Evolutionary conservation across 2,113 vertebrate species (phyloP).

Genomic region (Synchiropus splendidus): DNA sequence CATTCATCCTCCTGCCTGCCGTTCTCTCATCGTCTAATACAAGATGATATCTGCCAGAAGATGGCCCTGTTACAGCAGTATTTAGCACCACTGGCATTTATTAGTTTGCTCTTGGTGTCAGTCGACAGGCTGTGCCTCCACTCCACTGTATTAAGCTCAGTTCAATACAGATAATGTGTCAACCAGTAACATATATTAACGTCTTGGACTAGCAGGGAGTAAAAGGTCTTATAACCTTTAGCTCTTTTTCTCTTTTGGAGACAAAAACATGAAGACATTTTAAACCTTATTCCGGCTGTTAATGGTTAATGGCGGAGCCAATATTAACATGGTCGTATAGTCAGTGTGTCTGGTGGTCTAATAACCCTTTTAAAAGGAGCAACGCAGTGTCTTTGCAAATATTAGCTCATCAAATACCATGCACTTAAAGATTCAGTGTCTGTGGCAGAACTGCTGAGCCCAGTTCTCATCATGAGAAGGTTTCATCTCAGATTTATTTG

Average conservation of each 20-base stretch:
- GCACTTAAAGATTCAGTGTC: neutral
- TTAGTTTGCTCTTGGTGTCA: neutral
- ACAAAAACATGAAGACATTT: neutral
- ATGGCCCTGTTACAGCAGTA: neutral
- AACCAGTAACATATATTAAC: constrained; percentile 21
- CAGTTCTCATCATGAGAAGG: no score
- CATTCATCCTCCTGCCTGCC: neutral
- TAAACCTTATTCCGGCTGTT: neutral
- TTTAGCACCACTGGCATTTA: neutral
- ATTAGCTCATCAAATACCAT: neutral
- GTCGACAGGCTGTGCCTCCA: neutral
- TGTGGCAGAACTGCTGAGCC: neutral
- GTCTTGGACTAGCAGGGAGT: constrained; percentile 4
- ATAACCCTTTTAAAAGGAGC: neutral
- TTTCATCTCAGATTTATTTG: no score
- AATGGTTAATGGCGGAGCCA: constrained; percentile 2
- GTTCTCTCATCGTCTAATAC: constrained; percentile 1
- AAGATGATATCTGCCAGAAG: neutral
- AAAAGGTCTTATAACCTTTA: neutral
- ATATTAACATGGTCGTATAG: neutral
- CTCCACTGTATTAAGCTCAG: neutral
- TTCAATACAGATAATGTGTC: constrained; percentile 20
- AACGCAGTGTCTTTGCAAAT: neutral
- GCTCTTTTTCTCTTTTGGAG: neutral
- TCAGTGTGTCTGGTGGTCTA: neutral